These are phyloP conservation scores for Masnerella sp. DNA, from an alignment of 2,888 invertebrate species.

Conservation along the genomic window DNA sequence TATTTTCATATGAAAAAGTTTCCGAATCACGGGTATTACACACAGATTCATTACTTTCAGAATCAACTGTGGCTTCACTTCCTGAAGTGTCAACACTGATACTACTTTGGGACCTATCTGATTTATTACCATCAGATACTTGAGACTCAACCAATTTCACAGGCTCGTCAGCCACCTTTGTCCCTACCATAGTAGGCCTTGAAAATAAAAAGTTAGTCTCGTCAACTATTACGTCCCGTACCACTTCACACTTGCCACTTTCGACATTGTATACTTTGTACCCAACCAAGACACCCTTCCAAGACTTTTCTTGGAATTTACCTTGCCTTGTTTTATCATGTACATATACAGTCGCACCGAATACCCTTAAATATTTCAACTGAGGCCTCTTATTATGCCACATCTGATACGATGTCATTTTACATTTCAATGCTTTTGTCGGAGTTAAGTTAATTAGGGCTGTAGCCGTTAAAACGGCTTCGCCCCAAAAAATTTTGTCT, in stretches of 20 bases:
- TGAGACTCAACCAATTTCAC: neutral
- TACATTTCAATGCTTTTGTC: conserved; percentile 36
- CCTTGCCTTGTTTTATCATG: conserved; percentile 17
- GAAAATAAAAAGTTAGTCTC: too few species aligned
- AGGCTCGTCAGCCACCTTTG: neutral
- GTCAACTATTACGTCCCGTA: neutral
- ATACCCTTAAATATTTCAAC: neutral
- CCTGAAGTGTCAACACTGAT: too few species aligned
- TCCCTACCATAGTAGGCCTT: too few species aligned
- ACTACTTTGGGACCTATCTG: too few species aligned
- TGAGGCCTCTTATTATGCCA: neutral
- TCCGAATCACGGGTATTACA: too few species aligned
- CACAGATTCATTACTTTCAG: too few species aligned
- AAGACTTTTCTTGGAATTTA: conserved; percentile 51
- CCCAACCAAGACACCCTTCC: conserved; percentile 50
- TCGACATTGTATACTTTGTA: neutral
- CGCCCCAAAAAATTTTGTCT: conserved; percentile 57
- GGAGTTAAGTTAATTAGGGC: conserved; percentile 59
- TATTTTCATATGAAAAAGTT: too few species aligned
- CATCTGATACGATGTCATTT: conserved; percentile 43
- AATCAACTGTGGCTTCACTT: too few species aligned
- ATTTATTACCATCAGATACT: too few species aligned
- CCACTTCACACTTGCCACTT: neutral
- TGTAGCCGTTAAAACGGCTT: conserved; percentile 61
- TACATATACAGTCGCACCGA: neutral